Evolutionary conservation across 2,113 vertebrate species (phyloP).

Genomic region (Pachypanchax playfairii): DNA sequence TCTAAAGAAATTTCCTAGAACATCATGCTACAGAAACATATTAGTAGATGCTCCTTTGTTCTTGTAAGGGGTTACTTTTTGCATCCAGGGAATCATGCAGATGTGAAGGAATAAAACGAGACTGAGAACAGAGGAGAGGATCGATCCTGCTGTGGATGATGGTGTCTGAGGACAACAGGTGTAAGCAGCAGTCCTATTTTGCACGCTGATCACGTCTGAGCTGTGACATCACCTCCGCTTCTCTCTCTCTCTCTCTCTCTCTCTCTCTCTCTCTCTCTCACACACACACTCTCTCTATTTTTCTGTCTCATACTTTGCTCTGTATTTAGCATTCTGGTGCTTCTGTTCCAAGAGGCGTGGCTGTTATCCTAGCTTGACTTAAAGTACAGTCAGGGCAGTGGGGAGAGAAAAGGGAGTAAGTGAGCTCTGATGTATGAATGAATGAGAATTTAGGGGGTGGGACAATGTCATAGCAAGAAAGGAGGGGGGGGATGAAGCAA

Average conservation of each 20-base stretch:
- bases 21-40: not conserved
- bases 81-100: not conserved
- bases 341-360: constrained; percentile 18
- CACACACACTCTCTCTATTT: constrained; percentile 7
- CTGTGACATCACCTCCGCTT: constrained; percentile 46
- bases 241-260: constrained; percentile 12
- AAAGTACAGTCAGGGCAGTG: not conserved
- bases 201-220: constrained; percentile 57
- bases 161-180: constrained; percentile 11
- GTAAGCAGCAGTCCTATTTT: constrained; percentile 31
- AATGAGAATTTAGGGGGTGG: constrained; percentile 3
- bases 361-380: constrained; percentile 31
- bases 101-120: constrained; percentile 6
- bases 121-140: not conserved
- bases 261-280: constrained; percentile 9
- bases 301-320: constrained; percentile 17
- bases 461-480: constrained; percentile 9
- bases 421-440: not conserved
- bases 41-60: not conserved
- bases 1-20: not conserved
- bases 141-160: constrained; percentile 14
- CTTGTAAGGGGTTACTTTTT: too few species aligned
- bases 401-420: not conserved
- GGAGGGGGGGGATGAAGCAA: not conserved
- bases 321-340: constrained; percentile 59